Evolutionary conservation across 2,797 vertebrate genomes (phyloP), one percentile per base, ranked within the genome.

Genomic region (Bufotes viridis): DNA sequence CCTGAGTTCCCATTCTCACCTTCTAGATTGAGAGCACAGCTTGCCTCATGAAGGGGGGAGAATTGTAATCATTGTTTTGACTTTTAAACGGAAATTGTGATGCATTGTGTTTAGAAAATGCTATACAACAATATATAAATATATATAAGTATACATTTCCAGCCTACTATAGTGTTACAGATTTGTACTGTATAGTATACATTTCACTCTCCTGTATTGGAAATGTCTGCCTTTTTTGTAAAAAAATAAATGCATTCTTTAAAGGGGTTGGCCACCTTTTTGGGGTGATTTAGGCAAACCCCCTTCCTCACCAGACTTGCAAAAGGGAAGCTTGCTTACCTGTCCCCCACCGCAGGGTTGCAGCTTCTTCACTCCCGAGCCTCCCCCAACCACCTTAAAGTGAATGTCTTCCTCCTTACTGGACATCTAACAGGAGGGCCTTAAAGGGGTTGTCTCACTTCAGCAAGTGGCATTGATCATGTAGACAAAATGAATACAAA

Each of bases 1-100:
- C 55, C 17, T 26, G 75, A 84, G 26, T 79, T 88, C 34, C 81
- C 72, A 84, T 88, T 88, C 75, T 80, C 87, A 79, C 81, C 81
- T 83, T 53, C 58, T 55, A 79, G 63, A 75, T 65, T 70, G 81
- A 84, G 75, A 70, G 63, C 61, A 57, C 65, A 78, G 58, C 87
- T 83, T 53, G 51, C 75, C 70, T 75, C n/a, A 70, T 75, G 42
- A 81, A 58, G 57, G 63, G 42, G 57, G 70, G 61, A 85, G n/a
- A 63, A 76, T 58, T 74, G 49, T 22, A 57, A 34, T 78, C 49
- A 65, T 55, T 29, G 75, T 79, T 78, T 49, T 67, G 76, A 80
- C 42, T 63, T 26, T 55, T 63, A 9, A 67, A 55, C 8, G 29
- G 6, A 24, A 18, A 75, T 82, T 60, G 20, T 58, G 63, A 82